phyloP scores from a whole-genome alignment of 2,888 invertebrate genomes.

The Mythimna vitellina region DNA sequence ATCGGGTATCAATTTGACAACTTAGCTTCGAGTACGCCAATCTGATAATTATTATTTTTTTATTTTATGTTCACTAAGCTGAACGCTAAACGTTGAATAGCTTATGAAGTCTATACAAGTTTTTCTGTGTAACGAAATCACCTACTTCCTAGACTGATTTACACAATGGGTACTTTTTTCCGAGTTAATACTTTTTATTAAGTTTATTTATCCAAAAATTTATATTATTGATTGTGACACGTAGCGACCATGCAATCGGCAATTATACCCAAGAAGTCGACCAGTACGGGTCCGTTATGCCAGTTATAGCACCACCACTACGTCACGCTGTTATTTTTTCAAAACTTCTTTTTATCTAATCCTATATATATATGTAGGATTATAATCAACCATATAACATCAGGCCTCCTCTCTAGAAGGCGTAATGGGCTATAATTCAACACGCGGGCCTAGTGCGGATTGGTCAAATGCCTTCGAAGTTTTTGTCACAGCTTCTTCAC shows the following conservation, averaged over 20 bases:
- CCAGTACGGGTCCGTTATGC: slow-evolving; percentile 31
- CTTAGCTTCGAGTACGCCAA: background rate
- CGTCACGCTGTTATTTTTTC: slow-evolving; percentile 30
- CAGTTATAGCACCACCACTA: slow-evolving; percentile 16
- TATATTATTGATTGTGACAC: slow-evolving; percentile 2
- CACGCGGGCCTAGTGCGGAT: too few relatives aligned
- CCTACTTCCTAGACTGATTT: slow-evolving; percentile 3
- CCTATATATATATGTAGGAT: background rate
- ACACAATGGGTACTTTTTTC: background rate
- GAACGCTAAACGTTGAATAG: background rate
- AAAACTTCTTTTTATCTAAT: slow-evolving; percentile 17
- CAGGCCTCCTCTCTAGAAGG: too few relatives aligned
- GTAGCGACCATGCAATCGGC: slow-evolving; percentile 13
- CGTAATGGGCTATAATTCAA: too few relatives aligned
- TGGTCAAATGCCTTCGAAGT: too few relatives aligned
- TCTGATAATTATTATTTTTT: background rate
- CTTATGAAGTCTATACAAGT: background rate
- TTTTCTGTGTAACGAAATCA: background rate
- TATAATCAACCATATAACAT: too few relatives aligned
- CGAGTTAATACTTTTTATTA: background rate
- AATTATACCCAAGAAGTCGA: slow-evolving; percentile 22
- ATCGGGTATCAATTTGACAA: background rate
- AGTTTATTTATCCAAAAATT: background rate
- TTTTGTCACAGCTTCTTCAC: too few relatives aligned
- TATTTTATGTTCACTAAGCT: background rate